phyloP scores from a whole-genome alignment of 2,113 vertebrate species.

The Tylochromis polylepis region DNA sequence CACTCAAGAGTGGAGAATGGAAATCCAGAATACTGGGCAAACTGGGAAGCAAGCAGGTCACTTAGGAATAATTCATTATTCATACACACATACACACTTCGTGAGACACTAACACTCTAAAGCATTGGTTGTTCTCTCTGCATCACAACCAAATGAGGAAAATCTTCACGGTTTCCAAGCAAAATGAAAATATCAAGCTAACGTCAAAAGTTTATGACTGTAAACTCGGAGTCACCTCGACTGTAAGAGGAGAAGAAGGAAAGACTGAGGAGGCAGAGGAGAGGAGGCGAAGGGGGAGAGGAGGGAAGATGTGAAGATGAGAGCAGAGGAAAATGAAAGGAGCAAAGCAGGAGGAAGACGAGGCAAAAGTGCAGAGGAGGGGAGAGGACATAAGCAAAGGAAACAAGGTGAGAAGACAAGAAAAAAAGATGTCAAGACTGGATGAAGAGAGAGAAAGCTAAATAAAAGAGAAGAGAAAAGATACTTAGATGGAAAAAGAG shows the following conservation, averaged over 20 bases:
- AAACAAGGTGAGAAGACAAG: not conserved
- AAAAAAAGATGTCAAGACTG: not conserved
- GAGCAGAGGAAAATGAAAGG: not conserved
- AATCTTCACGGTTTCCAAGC: conserved; percentile 19
- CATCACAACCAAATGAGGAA: conserved; percentile 25
- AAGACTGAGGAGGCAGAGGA: not conserved
- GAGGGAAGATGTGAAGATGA: not conserved
- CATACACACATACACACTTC: conserved; percentile 2
- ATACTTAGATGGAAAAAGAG: not conserved
- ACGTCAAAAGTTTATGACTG: conserved; percentile 47
- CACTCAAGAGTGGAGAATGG: conserved; percentile 19
- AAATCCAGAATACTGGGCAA: conserved; percentile 27
- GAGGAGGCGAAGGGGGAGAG: not conserved
- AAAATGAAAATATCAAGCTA: conserved; percentile 36
- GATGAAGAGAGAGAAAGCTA: not conserved
- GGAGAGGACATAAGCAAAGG: not conserved
- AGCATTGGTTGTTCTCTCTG: not conserved
- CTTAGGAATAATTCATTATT: conserved; percentile 33
- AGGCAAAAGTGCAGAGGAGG: not conserved
- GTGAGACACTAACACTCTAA: not conserved
- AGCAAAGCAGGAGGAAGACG: not conserved
- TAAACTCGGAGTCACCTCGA: conserved; percentile 46
- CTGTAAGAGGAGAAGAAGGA: not conserved
- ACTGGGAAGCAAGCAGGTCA: conserved; percentile 19
- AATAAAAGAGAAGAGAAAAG: too few species aligned